Conservation (phyloP, 2,797 vertebrate species). For the Hypotaenidia okinawae region DNA sequence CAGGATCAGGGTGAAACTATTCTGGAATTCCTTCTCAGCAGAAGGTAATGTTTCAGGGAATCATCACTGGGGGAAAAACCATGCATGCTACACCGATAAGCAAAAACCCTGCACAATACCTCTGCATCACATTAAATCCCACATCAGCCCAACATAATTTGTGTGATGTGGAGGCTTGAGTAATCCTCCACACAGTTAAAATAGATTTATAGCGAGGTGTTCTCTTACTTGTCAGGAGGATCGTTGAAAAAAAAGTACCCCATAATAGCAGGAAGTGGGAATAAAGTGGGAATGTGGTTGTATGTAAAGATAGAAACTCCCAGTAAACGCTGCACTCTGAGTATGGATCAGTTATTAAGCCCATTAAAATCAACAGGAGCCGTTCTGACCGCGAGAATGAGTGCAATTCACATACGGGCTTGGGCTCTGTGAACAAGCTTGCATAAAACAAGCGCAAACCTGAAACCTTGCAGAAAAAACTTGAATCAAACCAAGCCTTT, state of each 20-base stretch:
- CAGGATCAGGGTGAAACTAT: not conserved
- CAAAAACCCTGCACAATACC: not conserved
- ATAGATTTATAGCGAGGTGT: not conserved
- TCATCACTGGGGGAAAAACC: not conserved
- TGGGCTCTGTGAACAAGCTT: not conserved
- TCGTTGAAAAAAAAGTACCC: not conserved
- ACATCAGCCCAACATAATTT: not conserved
- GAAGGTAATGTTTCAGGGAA: slow-evolving; percentile 1
- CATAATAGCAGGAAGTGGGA: not conserved
- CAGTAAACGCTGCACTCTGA: not conserved
- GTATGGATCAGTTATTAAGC: not conserved
- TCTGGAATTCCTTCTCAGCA: not conserved
- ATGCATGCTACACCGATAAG: not conserved
- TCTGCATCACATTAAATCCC: not conserved
- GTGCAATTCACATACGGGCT: not conserved
- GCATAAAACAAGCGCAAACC: slow-evolving; percentile 27
- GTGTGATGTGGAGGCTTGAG: not conserved
- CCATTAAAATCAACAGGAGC: not conserved
- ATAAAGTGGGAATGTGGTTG: not conserved
- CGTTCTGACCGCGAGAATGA: not conserved
- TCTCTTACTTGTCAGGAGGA: not conserved
- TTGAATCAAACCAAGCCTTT: slow-evolving; percentile 41
- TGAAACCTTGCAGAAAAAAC: slow-evolving; percentile 1
- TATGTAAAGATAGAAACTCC: not conserved
- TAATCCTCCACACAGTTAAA: not conserved